These are phyloP conservation scores for Aleadryas rufinucha DNA, from an alignment of 2,113 vertebrate species.

Conservation along the genomic window DNA sequence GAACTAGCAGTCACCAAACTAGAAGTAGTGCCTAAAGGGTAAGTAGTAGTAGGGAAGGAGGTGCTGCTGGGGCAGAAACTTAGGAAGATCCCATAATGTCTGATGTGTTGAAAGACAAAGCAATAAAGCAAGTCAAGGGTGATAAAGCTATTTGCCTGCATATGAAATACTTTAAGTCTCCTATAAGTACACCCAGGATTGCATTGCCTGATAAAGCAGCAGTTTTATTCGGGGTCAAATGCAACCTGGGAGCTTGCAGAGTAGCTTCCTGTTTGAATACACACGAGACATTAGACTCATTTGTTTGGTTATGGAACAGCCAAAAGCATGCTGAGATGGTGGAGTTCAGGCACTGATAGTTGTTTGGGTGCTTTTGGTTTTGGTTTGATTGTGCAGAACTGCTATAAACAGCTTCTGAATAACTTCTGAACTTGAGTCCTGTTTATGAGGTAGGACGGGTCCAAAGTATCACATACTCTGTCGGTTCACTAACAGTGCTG, in stretches of 20 bases:
- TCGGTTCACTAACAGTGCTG: not conserved
- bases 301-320: not conserved
- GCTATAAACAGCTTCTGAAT: not conserved
- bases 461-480: not conserved
- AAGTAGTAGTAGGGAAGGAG: not conserved
- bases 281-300: not conserved
- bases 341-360: not conserved
- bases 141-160: constrained; percentile 8
- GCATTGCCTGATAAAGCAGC: not conserved
- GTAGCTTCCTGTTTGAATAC: not conserved
- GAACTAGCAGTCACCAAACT: not conserved
- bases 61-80: not conserved
- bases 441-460: not conserved
- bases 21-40: not conserved
- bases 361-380: not conserved
- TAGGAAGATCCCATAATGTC: not conserved
- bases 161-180: not conserved
- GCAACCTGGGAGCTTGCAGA: not conserved
- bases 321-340: not conserved
- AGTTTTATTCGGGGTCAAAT: not conserved
- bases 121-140: not conserved
- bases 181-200: not conserved
- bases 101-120: not conserved
- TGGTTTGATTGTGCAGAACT: not conserved
- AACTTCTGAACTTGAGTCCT: not conserved